Evolutionary conservation across 1,140 invertebrate genomes (phyloP).

Genomic region (Dendrolimus punctatus): DNA sequence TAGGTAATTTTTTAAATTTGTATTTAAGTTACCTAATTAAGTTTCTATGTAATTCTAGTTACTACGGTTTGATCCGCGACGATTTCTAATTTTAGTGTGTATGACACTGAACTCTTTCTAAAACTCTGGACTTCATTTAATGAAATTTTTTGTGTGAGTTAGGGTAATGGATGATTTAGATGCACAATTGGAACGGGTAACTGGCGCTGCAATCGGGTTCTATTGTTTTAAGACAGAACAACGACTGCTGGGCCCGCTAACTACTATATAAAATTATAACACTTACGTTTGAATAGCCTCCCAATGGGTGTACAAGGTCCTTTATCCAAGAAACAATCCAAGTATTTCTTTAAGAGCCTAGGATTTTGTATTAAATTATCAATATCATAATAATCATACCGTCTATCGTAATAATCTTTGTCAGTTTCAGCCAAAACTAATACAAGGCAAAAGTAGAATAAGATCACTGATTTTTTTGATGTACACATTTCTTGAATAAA

Average conservation of each 20-base stretch:
- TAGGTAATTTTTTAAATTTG: no score
- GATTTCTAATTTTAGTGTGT: no score
- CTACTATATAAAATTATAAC: slow-evolving; percentile 4
- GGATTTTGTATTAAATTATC: slow-evolving; percentile 76
- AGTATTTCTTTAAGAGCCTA: slow-evolving; percentile 77
- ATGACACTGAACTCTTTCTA: no score
- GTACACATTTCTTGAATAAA: not conserved
- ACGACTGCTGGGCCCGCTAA: not conserved
- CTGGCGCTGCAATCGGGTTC: no score
- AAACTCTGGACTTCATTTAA: no score
- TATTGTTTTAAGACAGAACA: no score
- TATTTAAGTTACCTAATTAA: no score
- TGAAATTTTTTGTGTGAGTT: no score
- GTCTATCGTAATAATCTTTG: slow-evolving; percentile 32
- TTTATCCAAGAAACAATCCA: slow-evolving; percentile 77
- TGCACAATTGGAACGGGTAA: no score
- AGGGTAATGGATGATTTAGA: no score
- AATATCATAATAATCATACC: slow-evolving; percentile 76
- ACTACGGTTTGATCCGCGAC: no score
- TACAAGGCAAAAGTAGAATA: slow-evolving; percentile 12
- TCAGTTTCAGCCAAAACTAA: slow-evolving; percentile 8
- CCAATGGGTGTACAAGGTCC: slow-evolving; percentile 79
- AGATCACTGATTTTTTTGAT: not conserved
- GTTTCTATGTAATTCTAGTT: no score
- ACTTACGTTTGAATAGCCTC: slow-evolving; percentile 79